These are phyloP conservation scores for Hydriomena furcata DNA, from an alignment of 2,888 invertebrate species.

Conservation along the genomic window DNA sequence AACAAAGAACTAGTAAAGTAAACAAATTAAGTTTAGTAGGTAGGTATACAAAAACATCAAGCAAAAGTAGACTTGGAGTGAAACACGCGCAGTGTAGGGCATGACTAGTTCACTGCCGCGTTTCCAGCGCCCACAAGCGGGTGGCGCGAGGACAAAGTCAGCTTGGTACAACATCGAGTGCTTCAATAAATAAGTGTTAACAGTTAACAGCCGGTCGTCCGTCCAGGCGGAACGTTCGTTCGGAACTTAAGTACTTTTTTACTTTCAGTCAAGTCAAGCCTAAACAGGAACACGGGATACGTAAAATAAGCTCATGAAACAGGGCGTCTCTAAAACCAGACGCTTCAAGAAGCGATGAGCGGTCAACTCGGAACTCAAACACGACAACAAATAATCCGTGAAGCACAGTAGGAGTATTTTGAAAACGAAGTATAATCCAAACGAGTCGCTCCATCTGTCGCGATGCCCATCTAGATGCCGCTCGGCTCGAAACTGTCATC, in stretches of 20 bases:
- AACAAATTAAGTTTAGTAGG: conserved; percentile 2
- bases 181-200: conserved; percentile 2
- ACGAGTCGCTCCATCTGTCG: not conserved
- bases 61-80: not conserved
- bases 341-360: too few species aligned
- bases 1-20: not conserved
- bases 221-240: too few species aligned
- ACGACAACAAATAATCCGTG: not conserved
- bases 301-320: too few species aligned
- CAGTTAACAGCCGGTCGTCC: not conserved
- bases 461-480: not conserved
- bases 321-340: too few species aligned
- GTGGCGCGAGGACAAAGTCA: not conserved
- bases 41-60: not conserved
- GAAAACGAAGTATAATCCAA: not conserved
- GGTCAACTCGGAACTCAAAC: not conserved
- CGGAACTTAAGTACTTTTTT: too few species aligned
- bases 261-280: too few species aligned
- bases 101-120: conserved; percentile 33
- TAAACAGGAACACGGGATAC: too few species aligned
- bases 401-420: not conserved
- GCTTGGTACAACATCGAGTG: conserved; percentile 9
- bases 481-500: conserved; percentile 28
- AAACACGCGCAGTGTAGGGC: conserved; percentile 14
- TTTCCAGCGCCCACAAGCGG: conserved; percentile 1